Evolutionary conservation across 92 coral and sea anemone genomes (phyloP), one percentile per base, ranked within the genome.

Genomic region (Heliopora coerulea): DNA sequence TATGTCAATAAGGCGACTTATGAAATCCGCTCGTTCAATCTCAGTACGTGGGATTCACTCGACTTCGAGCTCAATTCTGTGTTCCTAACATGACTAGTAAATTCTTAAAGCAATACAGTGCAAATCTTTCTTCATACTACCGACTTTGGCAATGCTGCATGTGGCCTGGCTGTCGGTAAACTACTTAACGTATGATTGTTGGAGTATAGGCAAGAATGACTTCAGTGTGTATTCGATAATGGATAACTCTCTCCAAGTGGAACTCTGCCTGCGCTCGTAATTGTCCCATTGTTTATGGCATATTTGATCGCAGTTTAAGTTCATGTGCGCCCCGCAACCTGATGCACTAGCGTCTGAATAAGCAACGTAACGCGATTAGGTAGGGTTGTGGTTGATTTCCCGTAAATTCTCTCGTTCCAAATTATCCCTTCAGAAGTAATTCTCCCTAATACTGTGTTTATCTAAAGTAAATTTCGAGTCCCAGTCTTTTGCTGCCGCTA

Each of bases 11-110:
- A 84, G 20, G 24, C 84, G 68, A 31, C 86, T 83, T 35, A 83
- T 73, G 62, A 0, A 84, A 61, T 84, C 88, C 18, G 86, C 92
- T 31, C 68, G 66, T 31, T 79, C 80, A 29, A 67, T 14, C 29
- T 66, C 48, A 3, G 83, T 67, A 3, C 86, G 70, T 7, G 85
- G 88, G 41, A 86, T 78, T 84, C 86, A 86, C 41, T 86, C 65
- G 3, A 86, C 48, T 28, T 84, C 85, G n/a, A n/a, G 3, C 18
- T 3, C 8, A 82, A 56, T 15, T 72, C 31, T 3, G 78, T 59
- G 0, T 26, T 17, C 27, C 69, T 20, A 3, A 44, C 84, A 82
- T 13, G 58, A 29, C 31, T 86, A 56, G 46, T 78, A 86, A 44
- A 86, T 74, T 40, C 61, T 57, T 0, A 79, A 39, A 8, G 85